Evolutionary conservation across 2,888 invertebrate species (phyloP).

Genomic region (Lepidocyrtoides sp.): DNA sequence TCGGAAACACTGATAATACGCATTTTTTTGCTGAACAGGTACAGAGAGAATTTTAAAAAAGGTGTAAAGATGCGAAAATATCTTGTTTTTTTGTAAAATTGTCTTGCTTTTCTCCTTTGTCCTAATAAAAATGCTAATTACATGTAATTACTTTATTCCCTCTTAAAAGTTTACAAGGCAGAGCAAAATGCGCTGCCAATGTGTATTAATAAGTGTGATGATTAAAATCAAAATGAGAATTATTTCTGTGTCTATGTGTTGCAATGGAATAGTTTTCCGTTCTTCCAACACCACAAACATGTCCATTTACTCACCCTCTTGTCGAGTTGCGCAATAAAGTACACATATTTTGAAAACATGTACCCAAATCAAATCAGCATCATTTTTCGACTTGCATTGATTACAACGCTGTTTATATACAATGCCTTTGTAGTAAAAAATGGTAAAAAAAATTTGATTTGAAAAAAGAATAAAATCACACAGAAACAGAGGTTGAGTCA

Average conservation of each 20-base stretch:
- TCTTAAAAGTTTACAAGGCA: too few species aligned
- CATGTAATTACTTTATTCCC: conserved; percentile 11
- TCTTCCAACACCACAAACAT: not conserved
- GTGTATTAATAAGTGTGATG: conserved; percentile 56
- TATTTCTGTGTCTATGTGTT: conserved; percentile 47
- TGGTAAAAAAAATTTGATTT: conserved; percentile 12
- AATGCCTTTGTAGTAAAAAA: too few species aligned
- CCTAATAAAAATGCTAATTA: conserved; percentile 7
- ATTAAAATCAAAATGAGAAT: conserved; percentile 54
- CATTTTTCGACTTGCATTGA: too few species aligned
- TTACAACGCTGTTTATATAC: too few species aligned
- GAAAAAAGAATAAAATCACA: too few species aligned
- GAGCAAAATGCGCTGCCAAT: conserved; percentile 41
- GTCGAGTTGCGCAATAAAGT: conserved; percentile 27
- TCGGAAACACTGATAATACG: too few species aligned
- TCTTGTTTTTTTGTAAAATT: too few species aligned
- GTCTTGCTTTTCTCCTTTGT: conserved; percentile 37
- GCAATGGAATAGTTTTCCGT: conserved; percentile 1
- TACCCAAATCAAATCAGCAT: not conserved
- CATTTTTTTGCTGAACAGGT: not conserved
- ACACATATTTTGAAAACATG: too few species aligned
- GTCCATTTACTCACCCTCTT: conserved; percentile 2
- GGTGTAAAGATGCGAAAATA: too few species aligned
- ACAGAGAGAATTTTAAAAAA: too few species aligned
- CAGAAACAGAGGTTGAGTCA: too few species aligned